Evolutionary conservation across 1,140 invertebrate species (phyloP).

Genomic region (Stenopsyche tienmushanensis): DNA sequence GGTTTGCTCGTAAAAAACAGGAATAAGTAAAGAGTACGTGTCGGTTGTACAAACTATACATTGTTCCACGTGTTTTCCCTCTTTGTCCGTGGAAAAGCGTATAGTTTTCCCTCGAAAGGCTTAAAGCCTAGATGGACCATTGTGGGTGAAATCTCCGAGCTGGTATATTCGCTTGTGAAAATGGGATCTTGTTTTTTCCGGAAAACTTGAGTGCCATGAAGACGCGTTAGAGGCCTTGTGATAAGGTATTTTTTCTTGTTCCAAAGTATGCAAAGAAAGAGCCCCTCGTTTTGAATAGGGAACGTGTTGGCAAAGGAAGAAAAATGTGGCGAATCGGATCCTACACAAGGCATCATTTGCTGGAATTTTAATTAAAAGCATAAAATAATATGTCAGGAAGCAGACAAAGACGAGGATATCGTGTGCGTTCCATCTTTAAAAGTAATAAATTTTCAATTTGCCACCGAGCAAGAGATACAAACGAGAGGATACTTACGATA

Average conservation of each 20-base stretch:
- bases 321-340: not conserved
- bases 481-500: no score
- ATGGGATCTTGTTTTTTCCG: slow-evolving; percentile 17
- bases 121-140: slow-evolving; percentile 7
- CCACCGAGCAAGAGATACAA: no score
- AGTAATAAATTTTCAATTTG: no score
- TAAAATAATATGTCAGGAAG: no score
- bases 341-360: no score
- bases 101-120: slow-evolving; percentile 17
- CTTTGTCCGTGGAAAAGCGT: slow-evolving; percentile 4
- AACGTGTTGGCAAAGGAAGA: no score
- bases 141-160: not conserved
- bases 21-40: not conserved
- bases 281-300: no score
- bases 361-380: no score
- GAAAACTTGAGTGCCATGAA: slow-evolving; percentile 9
- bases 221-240: not conserved
- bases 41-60: slow-evolving; percentile 9
- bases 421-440: no score
- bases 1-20: slow-evolving; percentile 2
- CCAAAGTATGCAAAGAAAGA: no score
- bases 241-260: no score
- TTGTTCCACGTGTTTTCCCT: not conserved
- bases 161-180: not conserved
- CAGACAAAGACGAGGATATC: no score